A percentile compares a stretch with the other conserved stretches of the same genome.
Evolutionary conservation across 1,140 invertebrate species (phyloP).

Genomic region (Pomacea maculata): DNA sequence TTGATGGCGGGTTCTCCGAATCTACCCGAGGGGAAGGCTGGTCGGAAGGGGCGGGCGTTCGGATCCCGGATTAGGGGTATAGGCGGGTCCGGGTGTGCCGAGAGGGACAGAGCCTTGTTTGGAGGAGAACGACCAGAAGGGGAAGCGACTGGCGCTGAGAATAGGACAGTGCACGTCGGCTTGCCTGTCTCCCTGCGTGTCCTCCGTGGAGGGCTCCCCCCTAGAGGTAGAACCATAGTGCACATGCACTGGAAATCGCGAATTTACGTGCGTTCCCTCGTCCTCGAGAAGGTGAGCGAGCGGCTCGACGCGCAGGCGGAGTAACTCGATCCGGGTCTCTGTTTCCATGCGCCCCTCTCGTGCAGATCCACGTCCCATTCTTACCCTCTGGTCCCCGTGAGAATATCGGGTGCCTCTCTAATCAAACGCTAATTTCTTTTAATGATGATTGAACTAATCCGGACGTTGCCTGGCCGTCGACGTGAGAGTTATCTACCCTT

Average conservation of each 20-base stretch:
- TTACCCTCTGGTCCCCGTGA: slow-evolving; percentile 9
- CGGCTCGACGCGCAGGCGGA: no score
- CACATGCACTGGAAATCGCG: no score
- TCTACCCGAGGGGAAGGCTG: neutral
- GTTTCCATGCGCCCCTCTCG: no score
- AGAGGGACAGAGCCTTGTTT: neutral
- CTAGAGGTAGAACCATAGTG: no score
- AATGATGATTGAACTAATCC: slow-evolving; percentile 31
- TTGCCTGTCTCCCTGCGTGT: no score
- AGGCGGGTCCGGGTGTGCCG: neutral
- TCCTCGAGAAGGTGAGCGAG: no score
- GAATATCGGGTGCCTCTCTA: slow-evolving; percentile 23
- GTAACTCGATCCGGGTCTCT: no score
- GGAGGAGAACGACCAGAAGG: neutral
- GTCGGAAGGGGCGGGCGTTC: neutral
- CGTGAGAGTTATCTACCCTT: neutral
- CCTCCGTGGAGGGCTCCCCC: no score
- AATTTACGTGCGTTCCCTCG: no score
- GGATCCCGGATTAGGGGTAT: neutral
- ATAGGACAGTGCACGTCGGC: no score
- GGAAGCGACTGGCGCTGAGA: no score
- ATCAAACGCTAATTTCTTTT: slow-evolving; percentile 29
- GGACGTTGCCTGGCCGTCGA: neutral
- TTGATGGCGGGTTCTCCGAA: slow-evolving; percentile 11
- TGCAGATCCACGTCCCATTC: neutral